Conservation (phyloP, 2,888 invertebrate genomes). For the Amblyteles armatorius region DNA sequence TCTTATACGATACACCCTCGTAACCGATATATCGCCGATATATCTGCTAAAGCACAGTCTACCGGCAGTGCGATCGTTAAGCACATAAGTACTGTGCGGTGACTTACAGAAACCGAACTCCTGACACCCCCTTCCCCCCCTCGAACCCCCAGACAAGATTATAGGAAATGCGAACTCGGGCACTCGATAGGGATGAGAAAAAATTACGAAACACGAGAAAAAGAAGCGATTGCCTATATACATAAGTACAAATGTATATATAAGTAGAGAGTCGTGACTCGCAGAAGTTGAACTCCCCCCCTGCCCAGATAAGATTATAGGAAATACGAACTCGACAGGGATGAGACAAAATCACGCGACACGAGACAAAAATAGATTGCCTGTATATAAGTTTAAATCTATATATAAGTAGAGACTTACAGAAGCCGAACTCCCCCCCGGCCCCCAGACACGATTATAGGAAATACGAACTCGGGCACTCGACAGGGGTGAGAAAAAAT, state of each 20-base stretch:
- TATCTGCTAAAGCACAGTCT: not conserved
- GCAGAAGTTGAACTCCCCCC: not conserved
- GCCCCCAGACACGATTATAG: not conserved
- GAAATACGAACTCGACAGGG: not conserved
- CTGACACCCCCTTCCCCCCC: no score
- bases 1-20: conserved; percentile 27
- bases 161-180: conserved; percentile 1
- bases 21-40: conserved; percentile 35
- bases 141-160: not conserved
- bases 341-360: not conserved
- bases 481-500: not conserved
- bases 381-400: not conserved
- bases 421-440: not conserved
- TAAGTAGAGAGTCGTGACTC: not conserved
- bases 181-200: not conserved
- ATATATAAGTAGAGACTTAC: not conserved
- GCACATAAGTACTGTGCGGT: not conserved
- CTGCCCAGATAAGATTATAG: not conserved
- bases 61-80: not conserved
- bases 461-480: not conserved
- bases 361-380: not conserved
- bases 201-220: not conserved
- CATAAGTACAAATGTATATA: no score
- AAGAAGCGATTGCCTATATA: not conserved
- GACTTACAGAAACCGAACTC: not conserved